Conservation (phyloP, 2,797 vertebrate genomes). For the Semotilus atromaculatus region DNA sequence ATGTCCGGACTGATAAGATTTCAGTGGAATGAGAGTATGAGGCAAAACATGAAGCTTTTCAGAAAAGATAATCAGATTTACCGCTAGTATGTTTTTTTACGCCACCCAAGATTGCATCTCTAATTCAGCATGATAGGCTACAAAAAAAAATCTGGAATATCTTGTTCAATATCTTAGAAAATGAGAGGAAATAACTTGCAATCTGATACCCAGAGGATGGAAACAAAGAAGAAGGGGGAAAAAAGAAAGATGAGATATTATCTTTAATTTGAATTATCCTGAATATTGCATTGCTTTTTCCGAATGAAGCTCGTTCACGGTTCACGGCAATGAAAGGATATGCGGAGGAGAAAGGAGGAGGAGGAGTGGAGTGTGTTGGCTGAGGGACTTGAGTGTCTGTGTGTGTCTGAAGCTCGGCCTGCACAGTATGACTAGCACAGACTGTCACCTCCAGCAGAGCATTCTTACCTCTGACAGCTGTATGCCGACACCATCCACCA, state of each 20-base stretch:
- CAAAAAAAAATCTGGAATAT: slow-evolving; percentile 2
- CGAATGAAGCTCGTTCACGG: neutral
- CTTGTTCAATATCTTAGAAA: slow-evolving; percentile 1
- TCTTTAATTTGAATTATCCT: slow-evolving; percentile 26
- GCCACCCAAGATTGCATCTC: slow-evolving; percentile 10
- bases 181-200: slow-evolving; percentile 33
- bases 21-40: slow-evolving; percentile 7
- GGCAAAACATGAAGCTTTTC: slow-evolving; percentile 27
- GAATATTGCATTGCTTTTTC: slow-evolving; percentile 21
- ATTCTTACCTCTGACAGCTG: slow-evolving; percentile 45
- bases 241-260: slow-evolving; percentile 3
- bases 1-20: slow-evolving; percentile 11
- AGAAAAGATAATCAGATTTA: slow-evolving; percentile 35
- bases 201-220: slow-evolving; percentile 13
- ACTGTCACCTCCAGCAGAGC: slow-evolving; percentile 44
- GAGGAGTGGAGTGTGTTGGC: slow-evolving; percentile 14
- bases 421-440: slow-evolving; percentile 39
- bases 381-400: slow-evolving; percentile 20
- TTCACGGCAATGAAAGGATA: neutral
- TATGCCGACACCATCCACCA: slow-evolving; percentile 46
- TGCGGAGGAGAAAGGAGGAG: neutral
- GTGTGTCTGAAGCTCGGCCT: slow-evolving; percentile 36
- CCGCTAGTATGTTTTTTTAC: neutral
- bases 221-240: neutral
- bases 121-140: slow-evolving; percentile 18